A percentile compares a stretch with the other conserved stretches of the same genome.
These are phyloP conservation scores for Heterocephalus glaber DNA, from an alignment of 2,113 vertebrate species.

Conservation along the genomic window DNA sequence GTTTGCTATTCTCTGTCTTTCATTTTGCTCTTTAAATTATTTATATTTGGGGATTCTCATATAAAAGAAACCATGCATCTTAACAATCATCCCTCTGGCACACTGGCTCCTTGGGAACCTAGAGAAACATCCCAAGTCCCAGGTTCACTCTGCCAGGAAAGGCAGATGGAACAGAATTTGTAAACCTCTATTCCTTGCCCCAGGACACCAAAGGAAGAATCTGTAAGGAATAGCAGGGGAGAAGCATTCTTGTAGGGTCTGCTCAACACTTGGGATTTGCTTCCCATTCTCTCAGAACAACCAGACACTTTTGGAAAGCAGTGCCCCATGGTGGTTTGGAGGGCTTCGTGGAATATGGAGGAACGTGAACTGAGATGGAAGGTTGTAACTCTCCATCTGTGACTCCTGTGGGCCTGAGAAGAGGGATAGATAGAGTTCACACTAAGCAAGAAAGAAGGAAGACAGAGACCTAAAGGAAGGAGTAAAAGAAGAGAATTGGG, in stretches of 20 bases:
- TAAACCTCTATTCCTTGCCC: rapidly evolving
- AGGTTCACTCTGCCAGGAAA: background rate
- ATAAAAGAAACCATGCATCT: background rate
- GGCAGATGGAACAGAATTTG: background rate
- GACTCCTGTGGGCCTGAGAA: background rate
- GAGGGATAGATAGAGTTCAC: background rate
- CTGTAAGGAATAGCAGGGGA: background rate
- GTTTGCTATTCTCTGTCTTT: background rate
- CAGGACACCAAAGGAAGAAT: background rate
- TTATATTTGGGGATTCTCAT: background rate
- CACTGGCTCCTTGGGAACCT: background rate
- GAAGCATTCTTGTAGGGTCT: background rate
- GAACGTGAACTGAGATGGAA: background rate
- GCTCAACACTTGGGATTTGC: background rate
- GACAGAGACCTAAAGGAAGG: background rate
- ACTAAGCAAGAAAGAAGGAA: background rate
- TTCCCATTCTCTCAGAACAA: background rate
- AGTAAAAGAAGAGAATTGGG: background rate
- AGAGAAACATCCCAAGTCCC: background rate
- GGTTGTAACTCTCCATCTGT: background rate
- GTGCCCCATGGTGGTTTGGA: background rate
- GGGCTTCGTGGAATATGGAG: background rate
- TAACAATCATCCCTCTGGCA: background rate
- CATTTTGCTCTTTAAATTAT: background rate
- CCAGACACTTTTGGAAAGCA: background rate